phyloP scores from a whole-genome alignment of 2,113 vertebrate genomes.

The Coreoperca whiteheadi region DNA sequence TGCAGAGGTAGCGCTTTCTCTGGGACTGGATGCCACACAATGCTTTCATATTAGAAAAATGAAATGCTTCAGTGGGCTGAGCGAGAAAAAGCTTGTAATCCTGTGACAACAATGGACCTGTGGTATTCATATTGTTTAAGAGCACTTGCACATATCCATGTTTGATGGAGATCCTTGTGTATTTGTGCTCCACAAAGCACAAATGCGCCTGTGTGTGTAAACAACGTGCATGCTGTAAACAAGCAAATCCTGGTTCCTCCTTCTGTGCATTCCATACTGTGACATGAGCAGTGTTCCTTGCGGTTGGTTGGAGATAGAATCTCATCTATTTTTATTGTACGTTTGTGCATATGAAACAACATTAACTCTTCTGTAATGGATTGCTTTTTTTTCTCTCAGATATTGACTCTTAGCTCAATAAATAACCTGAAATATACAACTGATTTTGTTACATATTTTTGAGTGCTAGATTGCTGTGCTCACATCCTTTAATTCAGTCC shows the following conservation, averaged over 20 bases:
- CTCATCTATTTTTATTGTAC: conserved; percentile 11
- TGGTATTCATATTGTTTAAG: neutral
- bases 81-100: neutral
- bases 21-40: neutral
- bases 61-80: neutral
- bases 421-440: neutral
- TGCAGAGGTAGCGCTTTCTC: neutral
- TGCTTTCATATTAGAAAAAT: neutral
- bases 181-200: neutral
- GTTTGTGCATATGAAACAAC: conserved; percentile 14
- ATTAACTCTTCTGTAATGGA: neutral
- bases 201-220: neutral
- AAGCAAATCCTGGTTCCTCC: neutral
- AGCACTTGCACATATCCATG: neutral
- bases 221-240: neutral
- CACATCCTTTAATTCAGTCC: conserved; percentile 5
- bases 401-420: neutral
- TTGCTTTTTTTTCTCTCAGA: neutral
- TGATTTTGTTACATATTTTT: conserved; percentile 13
- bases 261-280: neutral
- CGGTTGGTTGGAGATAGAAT: neutral
- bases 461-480: neutral
- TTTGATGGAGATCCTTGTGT: neutral
- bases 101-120: conserved; percentile 3
- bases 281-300: neutral